Conservation (phyloP, 2,888 invertebrate species). For the Mythimna albipuncta region DNA sequence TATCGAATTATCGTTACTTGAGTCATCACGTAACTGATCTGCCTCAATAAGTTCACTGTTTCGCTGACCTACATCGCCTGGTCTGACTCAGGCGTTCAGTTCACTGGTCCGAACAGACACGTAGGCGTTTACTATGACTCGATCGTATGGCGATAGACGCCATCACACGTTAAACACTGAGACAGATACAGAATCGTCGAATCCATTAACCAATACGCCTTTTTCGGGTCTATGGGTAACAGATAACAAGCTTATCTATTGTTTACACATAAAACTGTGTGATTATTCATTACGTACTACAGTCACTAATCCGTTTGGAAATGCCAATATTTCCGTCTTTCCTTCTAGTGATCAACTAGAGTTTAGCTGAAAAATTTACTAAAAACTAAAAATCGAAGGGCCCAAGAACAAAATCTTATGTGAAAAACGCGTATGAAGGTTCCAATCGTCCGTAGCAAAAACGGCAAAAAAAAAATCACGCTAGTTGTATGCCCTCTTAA, state of each 20-base stretch:
- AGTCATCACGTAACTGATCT: constrained; percentile 42
- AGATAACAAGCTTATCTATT: background rate
- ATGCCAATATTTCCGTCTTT: background rate
- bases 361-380: too few species aligned
- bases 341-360: too few species aligned
- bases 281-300: background rate
- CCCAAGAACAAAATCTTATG: too few species aligned
- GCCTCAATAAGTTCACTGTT: constrained; percentile 38
- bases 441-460: too few species aligned
- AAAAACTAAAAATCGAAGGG: too few species aligned
- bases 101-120: constrained; percentile 4
- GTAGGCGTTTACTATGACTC: constrained; percentile 5
- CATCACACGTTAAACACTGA: background rate
- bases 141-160: constrained; percentile 6
- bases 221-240: background rate
- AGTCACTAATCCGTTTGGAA: constrained; percentile 8
- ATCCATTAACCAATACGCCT: background rate
- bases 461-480: too few species aligned
- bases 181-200: background rate
- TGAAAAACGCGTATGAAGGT: too few species aligned
- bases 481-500: too few species aligned
- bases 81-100: constrained; percentile 12
- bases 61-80: constrained; percentile 37
- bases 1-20: constrained; percentile 1
- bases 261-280: background rate